Base-by-base conservation (phyloP, 2,888 invertebrate species). In the Venusia cambrica region DNA sequence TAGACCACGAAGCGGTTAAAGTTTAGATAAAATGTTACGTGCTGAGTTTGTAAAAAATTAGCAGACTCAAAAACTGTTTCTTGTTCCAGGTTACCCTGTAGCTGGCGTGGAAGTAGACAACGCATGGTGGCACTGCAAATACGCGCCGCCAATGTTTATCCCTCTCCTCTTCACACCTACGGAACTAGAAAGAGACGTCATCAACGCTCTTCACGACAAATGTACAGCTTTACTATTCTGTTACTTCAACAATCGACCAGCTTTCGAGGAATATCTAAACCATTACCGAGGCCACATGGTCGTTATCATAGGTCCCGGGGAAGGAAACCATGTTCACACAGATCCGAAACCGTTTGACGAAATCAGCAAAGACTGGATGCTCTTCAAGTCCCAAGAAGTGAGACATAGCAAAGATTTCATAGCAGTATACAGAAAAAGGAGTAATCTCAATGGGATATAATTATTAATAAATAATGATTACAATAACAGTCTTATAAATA, bases 71-170 rank as follows among this genome's bases (percentile, higher is more conserved):
- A 17, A 3, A 5, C 2, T 28, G 2, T 14, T 18, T n/a, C n/a
- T 39, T 32, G 14, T 78, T 78, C 3, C 68, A 92, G 92, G 88
- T 34, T 58, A 90, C n/a, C 73, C 88, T 4, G 89, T 93, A 0
- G 72, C 87, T 32, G 95, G 95, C 2, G 73, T 94, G 17, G 95
- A 96, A 85, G 84, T 93, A n/a, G 94, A 95, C 68, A 85, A 89
- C 25, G 89, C 89, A 0, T 96, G 95, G 95, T 96, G 95, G 95
- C 84, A 77, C 21, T 92, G 93, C 61, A 90, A 88, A 69, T 94
- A 95, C 70, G 91, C 93, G 1, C 91, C 92, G 8, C 92, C 92
- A 1, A 87, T 88, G 32, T 95, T 95, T 60, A 90, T 94, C 40
- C 87, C 90, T 2, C 80, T 93, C 13, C 85, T 89, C 40, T 90